Base-by-base conservation (phyloP, 2,113 vertebrate species). In the Pipa parva region DNA sequence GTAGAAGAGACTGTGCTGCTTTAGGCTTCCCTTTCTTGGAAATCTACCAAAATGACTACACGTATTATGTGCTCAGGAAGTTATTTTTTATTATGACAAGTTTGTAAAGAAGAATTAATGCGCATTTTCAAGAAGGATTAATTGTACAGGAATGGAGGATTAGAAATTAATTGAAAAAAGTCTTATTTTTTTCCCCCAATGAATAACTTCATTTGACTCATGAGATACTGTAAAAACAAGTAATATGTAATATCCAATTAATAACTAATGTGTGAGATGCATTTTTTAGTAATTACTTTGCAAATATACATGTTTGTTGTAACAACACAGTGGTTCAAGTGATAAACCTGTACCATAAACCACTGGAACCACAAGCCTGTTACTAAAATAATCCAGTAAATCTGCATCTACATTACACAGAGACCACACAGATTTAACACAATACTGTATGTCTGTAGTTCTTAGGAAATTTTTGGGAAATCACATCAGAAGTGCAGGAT, bases 391-490 rank as follows among this genome's bases (percentile, higher is more conserved):
- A 56, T 56, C 65, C 65, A 59, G 65, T 37, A 51, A 56, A 59
- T 46, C 20, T 59, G 36, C 58, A 59, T 68, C 65, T 68, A 59
- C 45, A 59, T 68, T 68, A 59, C n/a, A 36, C 46, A 68, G 63
- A 68, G 65, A 68, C 65, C 65, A 68, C 65, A 68, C 65, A 68
- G 65, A 68, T 48, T 59, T 56, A 68, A 68, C 56, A 68, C 59
- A 68, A n/a, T n/a, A n/a, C n/a, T n/a, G 59, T 56, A 68, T 59
- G 65, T 56, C 56, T 59, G 56, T 7, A 21, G 20, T 59, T 56
- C 65, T 59, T 56, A 68, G 65, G 65, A 68, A 59, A 68, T 45
- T 59, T 68, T 68, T 58, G 50, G n/a, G 65, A 68, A 51, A 59
- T 60, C 57, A 51, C 56, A 68, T 68, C 49, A 68, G 31, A 55